A percentile compares a stretch with the other conserved stretches of the same genome.
Evolutionary conservation across 1,140 invertebrate genomes (phyloP).

Genomic region (Magallana angulata): DNA sequence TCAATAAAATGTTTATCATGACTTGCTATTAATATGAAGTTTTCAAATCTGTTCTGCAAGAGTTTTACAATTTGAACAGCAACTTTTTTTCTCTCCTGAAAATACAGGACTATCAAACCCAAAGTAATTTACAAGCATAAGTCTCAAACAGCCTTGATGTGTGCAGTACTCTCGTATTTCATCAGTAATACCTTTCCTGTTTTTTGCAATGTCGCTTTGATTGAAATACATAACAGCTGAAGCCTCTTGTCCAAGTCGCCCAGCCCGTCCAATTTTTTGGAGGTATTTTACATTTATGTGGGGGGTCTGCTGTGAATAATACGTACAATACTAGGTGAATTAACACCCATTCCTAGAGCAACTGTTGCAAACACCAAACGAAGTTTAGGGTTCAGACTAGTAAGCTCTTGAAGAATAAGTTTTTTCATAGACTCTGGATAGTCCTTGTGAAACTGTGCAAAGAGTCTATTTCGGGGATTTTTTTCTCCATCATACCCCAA

Average conservation of each 20-base stretch:
- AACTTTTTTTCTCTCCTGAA: not conserved
- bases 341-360: slow-evolving; percentile 61
- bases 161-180: slow-evolving; percentile 38
- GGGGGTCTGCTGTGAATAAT: slow-evolving; percentile 58
- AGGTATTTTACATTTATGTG: slow-evolving; percentile 61
- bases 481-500: slow-evolving; percentile 39
- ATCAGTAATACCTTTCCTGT: slow-evolving; percentile 41
- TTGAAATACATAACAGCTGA: slow-evolving; percentile 58
- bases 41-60: no score
- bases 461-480: slow-evolving; percentile 57
- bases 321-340: slow-evolving; percentile 52
- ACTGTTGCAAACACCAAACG: slow-evolving; percentile 61
- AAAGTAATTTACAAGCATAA: slow-evolving; percentile 51
- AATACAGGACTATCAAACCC: slow-evolving; percentile 48
- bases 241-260: slow-evolving; percentile 56
- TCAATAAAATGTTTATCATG: no score
- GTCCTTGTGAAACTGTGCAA: slow-evolving; percentile 57
- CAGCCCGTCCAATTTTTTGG: slow-evolving; percentile 59
- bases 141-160: slow-evolving; percentile 40
- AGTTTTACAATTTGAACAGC: not conserved
- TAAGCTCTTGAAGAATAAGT: slow-evolving; percentile 49
- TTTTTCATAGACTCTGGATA: slow-evolving; percentile 59
- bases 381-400: slow-evolving; percentile 53
- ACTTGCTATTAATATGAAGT: no score
- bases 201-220: slow-evolving; percentile 56